Base-by-base conservation (phyloP, 1,140 invertebrate species). In the Manduca sexta region DNA sequence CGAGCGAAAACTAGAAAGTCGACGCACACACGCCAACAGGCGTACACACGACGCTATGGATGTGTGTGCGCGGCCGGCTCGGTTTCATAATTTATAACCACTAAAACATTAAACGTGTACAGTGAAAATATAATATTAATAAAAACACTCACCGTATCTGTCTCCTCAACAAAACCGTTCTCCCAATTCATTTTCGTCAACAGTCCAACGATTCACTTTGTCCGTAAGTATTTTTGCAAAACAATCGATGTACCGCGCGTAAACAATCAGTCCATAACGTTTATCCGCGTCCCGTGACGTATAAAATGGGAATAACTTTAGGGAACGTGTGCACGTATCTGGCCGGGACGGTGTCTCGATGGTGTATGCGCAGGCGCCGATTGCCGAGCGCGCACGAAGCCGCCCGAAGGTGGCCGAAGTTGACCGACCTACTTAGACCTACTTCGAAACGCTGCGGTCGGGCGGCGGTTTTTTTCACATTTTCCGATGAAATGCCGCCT, bases 1-100 rank as follows among this genome's bases (percentile, higher is more conserved):
- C 71, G 71, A 81, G 77, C 79, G 79, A 83, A 84, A 84, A 84
- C 79, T 85, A 85, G 81, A 85, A 85, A 85, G 81, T 85, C 79
- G 53, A 77, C 79, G 45, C 75, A 72, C 72, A 82, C 81, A 64
- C 12, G 43, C 56, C 54, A 63, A 58, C 59, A 65, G 64, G 60
- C 17, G 33, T 40, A 43, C 52, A 52, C 37, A 18, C 52, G 46
- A 48, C 42, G 40, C 31, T 44, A 55, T 44, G 30, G 42, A 38
- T 60, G 61, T 56, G 41, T 53, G 52, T 26, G 52, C 38, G 52
- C 31, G 52, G 55, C 54, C 54, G 56, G 56, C 67, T 64, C 49
- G 52, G 54, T 70, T 72, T 70, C 67, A 69, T 71, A 72, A 74
- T 60, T 68, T 52, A 59, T 57, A 56, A 42, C 42, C 53, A 39